A percentile compares a stretch with the other conserved stretches of the same genome.
phyloP scores from a whole-genome alignment of 2,113 vertebrate genomes.

The Scomber colias region DNA sequence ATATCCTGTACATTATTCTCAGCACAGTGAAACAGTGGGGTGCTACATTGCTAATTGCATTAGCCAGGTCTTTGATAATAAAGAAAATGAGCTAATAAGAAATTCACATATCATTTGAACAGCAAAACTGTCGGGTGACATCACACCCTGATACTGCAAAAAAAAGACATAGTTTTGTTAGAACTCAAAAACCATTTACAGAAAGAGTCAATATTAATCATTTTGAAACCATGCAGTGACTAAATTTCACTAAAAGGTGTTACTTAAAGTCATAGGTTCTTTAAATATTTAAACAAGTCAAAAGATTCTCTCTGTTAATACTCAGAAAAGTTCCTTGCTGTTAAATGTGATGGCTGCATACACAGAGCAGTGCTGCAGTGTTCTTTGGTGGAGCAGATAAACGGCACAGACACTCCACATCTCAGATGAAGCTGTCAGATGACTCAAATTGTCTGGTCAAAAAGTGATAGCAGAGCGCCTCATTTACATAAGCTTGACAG shows the following conservation, averaged over 20 bases:
- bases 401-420: conserved; percentile 15
- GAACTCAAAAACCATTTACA: conserved; percentile 10
- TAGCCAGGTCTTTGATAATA: conserved; percentile 56
- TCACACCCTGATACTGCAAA: conserved; percentile 19
- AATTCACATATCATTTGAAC: conserved; percentile 33
- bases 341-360: conserved; percentile 10
- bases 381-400: background rate
- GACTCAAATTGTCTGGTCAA: conserved; percentile 44
- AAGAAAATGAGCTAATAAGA: conserved; percentile 58
- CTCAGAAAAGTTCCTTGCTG: conserved; percentile 19
- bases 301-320: conserved; percentile 17
- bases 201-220: background rate
- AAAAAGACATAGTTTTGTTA: background rate
- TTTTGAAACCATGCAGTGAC: background rate
- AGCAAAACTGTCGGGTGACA: conserved; percentile 46
- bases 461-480: conserved; percentile 32
- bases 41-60: conserved; percentile 72
- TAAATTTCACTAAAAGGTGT: background rate
- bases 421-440: conserved; percentile 64
- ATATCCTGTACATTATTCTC: conserved; percentile 69
- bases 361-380: conserved; percentile 8
- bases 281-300: conserved; percentile 49
- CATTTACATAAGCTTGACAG: conserved; percentile 69
- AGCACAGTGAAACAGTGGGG: conserved; percentile 66
- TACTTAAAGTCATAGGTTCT: background rate